phyloP scores from a whole-genome alignment of 2,113 vertebrate species.

The Sus scrofa region DNA sequence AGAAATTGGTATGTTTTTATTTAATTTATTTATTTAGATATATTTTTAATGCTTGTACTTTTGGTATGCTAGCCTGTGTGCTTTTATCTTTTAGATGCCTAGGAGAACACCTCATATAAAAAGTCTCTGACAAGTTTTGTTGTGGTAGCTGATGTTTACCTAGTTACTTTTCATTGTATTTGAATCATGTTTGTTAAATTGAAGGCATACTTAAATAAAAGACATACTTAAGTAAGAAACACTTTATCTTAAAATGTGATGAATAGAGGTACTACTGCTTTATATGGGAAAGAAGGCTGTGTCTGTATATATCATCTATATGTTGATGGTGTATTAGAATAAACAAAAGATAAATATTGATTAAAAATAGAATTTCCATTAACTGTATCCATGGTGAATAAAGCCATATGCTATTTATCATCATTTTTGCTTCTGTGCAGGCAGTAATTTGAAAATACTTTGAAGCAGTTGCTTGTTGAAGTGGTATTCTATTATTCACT shows the following conservation, averaged over 20 bases:
- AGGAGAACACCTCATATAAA: slow-evolving; percentile 61
- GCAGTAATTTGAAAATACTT: slow-evolving; percentile 82
- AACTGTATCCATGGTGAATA: slow-evolving; percentile 81
- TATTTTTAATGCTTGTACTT: slow-evolving; percentile 83
- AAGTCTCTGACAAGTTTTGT: slow-evolving; percentile 77
- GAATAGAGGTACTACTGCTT: slow-evolving; percentile 38
- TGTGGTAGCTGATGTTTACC: slow-evolving; percentile 72
- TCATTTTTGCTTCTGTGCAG: slow-evolving; percentile 79
- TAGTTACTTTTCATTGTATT: slow-evolving; percentile 68
- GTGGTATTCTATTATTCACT: slow-evolving; percentile 72
- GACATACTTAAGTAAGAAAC: slow-evolving; percentile 69
- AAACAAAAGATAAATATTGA: slow-evolving; percentile 76
- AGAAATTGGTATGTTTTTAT: slow-evolving; percentile 93
- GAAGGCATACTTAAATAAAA: slow-evolving; percentile 12
- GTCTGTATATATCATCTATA: slow-evolving; percentile 33
- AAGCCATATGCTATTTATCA: slow-evolving; percentile 84
- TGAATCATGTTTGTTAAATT: slow-evolving; percentile 75
- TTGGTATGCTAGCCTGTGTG: slow-evolving; percentile 49
- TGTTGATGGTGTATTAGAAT: slow-evolving; percentile 54
- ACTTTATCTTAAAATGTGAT: slow-evolving; percentile 71
- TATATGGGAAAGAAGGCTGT: slow-evolving; percentile 65
- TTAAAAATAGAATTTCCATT: slow-evolving; percentile 59
- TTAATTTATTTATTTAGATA: slow-evolving; percentile 87
- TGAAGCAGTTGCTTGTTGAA: slow-evolving; percentile 82
- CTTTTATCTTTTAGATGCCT: slow-evolving; percentile 81